Evolutionary conservation across 1,140 invertebrate genomes (phyloP).

Genomic region (Drosophila mayri): DNA sequence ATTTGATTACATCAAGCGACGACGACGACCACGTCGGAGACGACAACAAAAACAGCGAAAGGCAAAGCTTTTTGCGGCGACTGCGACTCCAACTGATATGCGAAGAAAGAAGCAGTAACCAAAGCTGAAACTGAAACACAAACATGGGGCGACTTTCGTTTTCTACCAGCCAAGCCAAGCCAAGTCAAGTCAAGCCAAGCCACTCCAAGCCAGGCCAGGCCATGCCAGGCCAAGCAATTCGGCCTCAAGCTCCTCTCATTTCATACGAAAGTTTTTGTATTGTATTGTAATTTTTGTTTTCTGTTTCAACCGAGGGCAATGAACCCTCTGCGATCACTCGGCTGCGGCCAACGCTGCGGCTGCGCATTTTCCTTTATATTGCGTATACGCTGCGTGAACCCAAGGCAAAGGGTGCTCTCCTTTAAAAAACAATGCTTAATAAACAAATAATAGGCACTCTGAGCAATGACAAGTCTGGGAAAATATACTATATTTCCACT

Average conservation of each 20-base stretch:
- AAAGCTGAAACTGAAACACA: slow-evolving; percentile 46
- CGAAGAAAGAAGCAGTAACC: slow-evolving; percentile 45
- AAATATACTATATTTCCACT: slow-evolving; percentile 57
- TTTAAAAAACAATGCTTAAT: slow-evolving; percentile 31
- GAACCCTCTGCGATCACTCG: slow-evolving; percentile 25
- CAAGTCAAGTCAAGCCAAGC: not conserved
- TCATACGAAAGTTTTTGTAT: slow-evolving; percentile 60
- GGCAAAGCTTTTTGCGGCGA: slow-evolving; percentile 36
- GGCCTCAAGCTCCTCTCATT: slow-evolving; percentile 56
- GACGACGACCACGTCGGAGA: not conserved
- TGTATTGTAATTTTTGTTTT: slow-evolving; percentile 33
- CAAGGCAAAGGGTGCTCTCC: slow-evolving; percentile 46
- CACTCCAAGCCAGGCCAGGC: not conserved
- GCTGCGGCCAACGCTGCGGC: slow-evolving; percentile 29
- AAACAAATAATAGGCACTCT: slow-evolving; percentile 34
- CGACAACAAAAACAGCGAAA: slow-evolving; percentile 57
- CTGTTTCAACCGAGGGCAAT: slow-evolving; percentile 40
- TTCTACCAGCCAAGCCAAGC: slow-evolving; percentile 55
- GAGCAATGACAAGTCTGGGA: slow-evolving; percentile 38
- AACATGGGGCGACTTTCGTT: slow-evolving; percentile 75
- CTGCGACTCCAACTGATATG: slow-evolving; percentile 37
- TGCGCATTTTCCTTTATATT: slow-evolving; percentile 40
- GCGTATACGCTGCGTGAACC: slow-evolving; percentile 62
- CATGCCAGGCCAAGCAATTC: slow-evolving; percentile 47
- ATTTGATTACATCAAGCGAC: slow-evolving; percentile 79